Percentiles rank a stretch among this genome's conserved stretches.
Conservation (phyloP, 2,113 vertebrate species). For the Oceanodroma tethys region DNA sequence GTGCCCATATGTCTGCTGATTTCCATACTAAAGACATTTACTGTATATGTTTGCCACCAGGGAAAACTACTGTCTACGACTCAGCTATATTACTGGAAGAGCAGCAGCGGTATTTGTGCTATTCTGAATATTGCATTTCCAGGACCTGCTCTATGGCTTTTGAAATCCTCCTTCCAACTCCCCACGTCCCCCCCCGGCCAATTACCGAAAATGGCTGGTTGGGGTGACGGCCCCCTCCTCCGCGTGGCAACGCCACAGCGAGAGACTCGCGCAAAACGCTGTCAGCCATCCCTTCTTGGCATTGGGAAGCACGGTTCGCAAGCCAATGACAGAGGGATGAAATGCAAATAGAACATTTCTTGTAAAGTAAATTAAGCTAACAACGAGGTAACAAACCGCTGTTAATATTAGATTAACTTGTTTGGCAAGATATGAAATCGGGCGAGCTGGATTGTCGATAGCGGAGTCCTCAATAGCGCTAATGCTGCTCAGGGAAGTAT, state of each 20-base stretch:
- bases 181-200: neutral
- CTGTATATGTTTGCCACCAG: slow-evolving; percentile 41
- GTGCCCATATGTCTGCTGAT: slow-evolving; percentile 23
- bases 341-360: slow-evolving; percentile 55
- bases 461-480: slow-evolving; percentile 2
- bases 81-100: slow-evolving; percentile 63
- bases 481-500: slow-evolving; percentile 42
- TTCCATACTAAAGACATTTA: slow-evolving; percentile 59
- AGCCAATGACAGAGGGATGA: slow-evolving; percentile 3
- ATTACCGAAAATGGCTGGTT: neutral
- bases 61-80: slow-evolving; percentile 42
- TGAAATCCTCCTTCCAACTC: neutral
- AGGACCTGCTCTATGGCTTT: slow-evolving; percentile 28
- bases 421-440: slow-evolving; percentile 54
- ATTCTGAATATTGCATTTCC: slow-evolving; percentile 30
- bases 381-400: slow-evolving; percentile 58
- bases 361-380: slow-evolving; percentile 69
- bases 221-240: neutral
- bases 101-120: neutral
- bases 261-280: neutral
- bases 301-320: neutral
- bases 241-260: rapidly evolving
- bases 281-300: neutral
- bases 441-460: slow-evolving; percentile 40
- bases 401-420: slow-evolving; percentile 69